Conservation (phyloP, 2,888 invertebrate genomes). For the Drosophila ustulata region DNA sequence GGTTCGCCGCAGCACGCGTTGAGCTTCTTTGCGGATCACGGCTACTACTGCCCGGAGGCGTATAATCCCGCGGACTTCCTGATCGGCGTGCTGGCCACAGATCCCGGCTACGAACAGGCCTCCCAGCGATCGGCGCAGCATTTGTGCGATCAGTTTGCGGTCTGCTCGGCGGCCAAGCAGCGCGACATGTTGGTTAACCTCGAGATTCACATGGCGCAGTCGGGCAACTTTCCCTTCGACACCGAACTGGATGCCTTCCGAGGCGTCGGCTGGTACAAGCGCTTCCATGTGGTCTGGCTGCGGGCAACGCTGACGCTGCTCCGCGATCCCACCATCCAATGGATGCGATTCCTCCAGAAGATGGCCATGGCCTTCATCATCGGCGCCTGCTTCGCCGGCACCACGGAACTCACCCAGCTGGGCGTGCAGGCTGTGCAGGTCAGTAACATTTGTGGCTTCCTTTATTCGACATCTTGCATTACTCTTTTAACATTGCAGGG, state of each 20-base stretch:
- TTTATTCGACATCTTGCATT: background rate
- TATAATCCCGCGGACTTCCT: conserved; percentile 97
- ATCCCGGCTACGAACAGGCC: conserved; percentile 91
- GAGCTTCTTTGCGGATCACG: conserved; percentile 90
- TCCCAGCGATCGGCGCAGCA: conserved; percentile 89
- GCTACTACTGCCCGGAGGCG: conserved; percentile 91
- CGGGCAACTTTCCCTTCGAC: conserved; percentile 85
- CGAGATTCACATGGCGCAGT: conserved; percentile 89
- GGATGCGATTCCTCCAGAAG: conserved; percentile 92
- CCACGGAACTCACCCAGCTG: conserved; percentile 89
- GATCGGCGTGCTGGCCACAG: conserved; percentile 92
- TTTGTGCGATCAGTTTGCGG: conserved; percentile 92
- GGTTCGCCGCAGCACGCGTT: conserved; percentile 89
- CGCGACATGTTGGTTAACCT: conserved; percentile 90
- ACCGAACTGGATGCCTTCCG: conserved; percentile 84
- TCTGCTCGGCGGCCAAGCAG: conserved; percentile 91
- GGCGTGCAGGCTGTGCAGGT: conserved; percentile 92
- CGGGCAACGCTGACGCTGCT: conserved; percentile 90
- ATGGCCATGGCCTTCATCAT: conserved; percentile 91
- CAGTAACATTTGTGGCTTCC: background rate
- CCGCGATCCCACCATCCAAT: conserved; percentile 93
- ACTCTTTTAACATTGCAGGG: conserved; percentile 86
- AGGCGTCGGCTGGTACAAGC: conserved; percentile 89
- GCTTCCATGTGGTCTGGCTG: conserved; percentile 91
- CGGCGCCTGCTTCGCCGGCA: conserved; percentile 93